Base-by-base conservation (phyloP, 2,113 vertebrate genomes). In the Isichthys henryi region DNA sequence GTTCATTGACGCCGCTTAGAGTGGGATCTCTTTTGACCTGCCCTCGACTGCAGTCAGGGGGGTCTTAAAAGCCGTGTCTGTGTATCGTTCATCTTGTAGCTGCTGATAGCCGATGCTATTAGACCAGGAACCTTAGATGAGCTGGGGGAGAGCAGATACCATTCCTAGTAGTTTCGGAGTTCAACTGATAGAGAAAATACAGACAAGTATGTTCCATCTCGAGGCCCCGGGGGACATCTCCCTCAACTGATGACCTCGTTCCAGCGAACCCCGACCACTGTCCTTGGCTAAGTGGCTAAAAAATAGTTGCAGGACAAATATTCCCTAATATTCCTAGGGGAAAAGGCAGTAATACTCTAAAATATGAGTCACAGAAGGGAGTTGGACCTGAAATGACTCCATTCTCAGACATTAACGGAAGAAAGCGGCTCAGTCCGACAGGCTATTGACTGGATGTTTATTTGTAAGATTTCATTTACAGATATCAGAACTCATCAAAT, bases 401-500 rank as follows among this genome's bases (percentile, higher is more conserved):
- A 39, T n/a, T 80, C 5, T 83, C 80, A 85, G 77, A 83, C 70
- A 83, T 77, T 50, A 83, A 89, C 74, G 56, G 52, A 23, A 82
- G 52, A 80, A 45, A 58, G 49, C 35, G 23, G 52, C 82, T 89
- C 82, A 84, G n/a, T 84, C 39, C 31, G 80, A 89, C 50, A 89
- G 53, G 45, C 77, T 27, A 89, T 84, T 89, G 56, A 83, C 70
- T 56, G 48, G 50, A 31, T 27, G 48, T 89, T 89, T 89, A 83
- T 89, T 89, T 83, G 77, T 89, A 89, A 89, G 77, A 89, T 84
- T 84, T 62, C 27, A 62, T 89, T 89, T 62, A 89, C 39, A 27
- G 80, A 84, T 89, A 89, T 89, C 49, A 45, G 88, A 80, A 15
- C 50, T 85, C 88, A 89, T 89, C 80, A 58, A 85, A 89, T 89